Base-by-base conservation (phyloP, 2,797 vertebrate species). In the Botia almorhae region DNA sequence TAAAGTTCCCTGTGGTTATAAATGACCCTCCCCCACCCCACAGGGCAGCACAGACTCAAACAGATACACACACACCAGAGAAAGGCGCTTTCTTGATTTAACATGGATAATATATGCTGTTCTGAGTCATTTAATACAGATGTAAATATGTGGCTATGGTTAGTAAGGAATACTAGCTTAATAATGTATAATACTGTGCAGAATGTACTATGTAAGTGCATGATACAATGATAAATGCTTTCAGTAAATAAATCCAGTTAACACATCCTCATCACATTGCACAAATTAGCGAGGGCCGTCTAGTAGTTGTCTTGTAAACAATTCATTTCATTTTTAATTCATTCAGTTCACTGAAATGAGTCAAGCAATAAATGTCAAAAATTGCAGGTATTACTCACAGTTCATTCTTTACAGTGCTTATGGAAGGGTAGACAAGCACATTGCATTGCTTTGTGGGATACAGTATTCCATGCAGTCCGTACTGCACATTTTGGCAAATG, bases 21-120 rank as follows among this genome's bases (percentile, higher is more conserved):
- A 23, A 23, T 8, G 1, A 69, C 78, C 78, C 81, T 77, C 48
- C 81, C 85, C 78, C 81, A 76, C 14, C 46, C n/a, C 29, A 63
- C 65, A 48, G 17, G n/a, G 46, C 48, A 69, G 36, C 46, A 51
- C 67, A 82, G 76, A 65, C 53, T 33, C n/a, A 6, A 77, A 26
- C 17, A 81, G 14, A 65, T 26, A 6, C 68, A 75, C 77, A 78
- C 83, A 56, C 23, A 14, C 71, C 19, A 33, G 71, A 13, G 14
- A 78, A 81, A 81, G 64, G 55, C 69, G 50, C 29, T 26, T 46
- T 16, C 13, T 64, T 19, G 16, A 33, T 50, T 71, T 17, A 69
- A 16, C 46, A 53, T 64, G 7, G 23, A 17, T 33, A 51, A 56
- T 56, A 11, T 46, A 46, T 8, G 10, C 43, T 11, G 43, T 46